phyloP scores from a whole-genome alignment of 2,113 vertebrate genomes.

The Planiliza haematocheilus region DNA sequence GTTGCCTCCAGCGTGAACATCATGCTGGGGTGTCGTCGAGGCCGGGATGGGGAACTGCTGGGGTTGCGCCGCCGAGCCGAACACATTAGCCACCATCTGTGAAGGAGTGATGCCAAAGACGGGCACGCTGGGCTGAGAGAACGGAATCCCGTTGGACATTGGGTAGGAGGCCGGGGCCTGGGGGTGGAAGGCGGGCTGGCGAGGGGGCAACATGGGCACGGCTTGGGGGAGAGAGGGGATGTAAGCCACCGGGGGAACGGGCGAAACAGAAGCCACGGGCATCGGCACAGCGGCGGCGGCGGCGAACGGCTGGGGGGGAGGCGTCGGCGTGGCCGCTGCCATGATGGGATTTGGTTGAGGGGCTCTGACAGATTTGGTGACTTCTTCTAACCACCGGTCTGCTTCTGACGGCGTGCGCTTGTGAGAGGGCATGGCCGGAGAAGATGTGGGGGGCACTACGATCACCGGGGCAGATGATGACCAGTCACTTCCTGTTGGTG shows the following conservation, averaged over 20 bases:
- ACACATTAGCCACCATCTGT: slow-evolving; percentile 97
- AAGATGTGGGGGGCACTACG: slow-evolving; percentile 58
- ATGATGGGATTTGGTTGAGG: slow-evolving; percentile 78
- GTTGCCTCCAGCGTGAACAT: slow-evolving; percentile 28
- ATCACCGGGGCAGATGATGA: slow-evolving; percentile 62
- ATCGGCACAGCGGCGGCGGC: slow-evolving; percentile 63
- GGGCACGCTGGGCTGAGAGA: slow-evolving; percentile 87
- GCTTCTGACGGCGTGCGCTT: slow-evolving; percentile 95
- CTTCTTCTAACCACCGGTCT: slow-evolving; percentile 98
- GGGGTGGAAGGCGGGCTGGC: slow-evolving; percentile 88
- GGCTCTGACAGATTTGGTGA: slow-evolving; percentile 91
- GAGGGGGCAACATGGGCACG: slow-evolving; percentile 87
- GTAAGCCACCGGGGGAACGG: slow-evolving; percentile 80
- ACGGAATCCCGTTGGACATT: slow-evolving; percentile 91
- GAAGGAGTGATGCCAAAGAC: slow-evolving; percentile 97
- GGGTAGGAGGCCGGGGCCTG: slow-evolving; percentile 86
- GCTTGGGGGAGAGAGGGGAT: slow-evolving; percentile 84
- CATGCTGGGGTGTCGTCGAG: slow-evolving; percentile 57
- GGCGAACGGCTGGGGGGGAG: slow-evolving; percentile 82
- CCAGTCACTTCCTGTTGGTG: slow-evolving; percentile 78
- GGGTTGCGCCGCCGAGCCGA: slow-evolving; percentile 89
- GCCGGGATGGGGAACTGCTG: slow-evolving; percentile 81
- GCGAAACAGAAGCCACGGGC: slow-evolving; percentile 76
- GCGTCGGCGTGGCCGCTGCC: slow-evolving; percentile 77
- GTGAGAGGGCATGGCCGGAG: slow-evolving; percentile 78